Evolutionary conservation across 2,797 vertebrate species (phyloP), one percentile per base, ranked within the genome.

Genomic region (Falco novaeseelandiae): DNA sequence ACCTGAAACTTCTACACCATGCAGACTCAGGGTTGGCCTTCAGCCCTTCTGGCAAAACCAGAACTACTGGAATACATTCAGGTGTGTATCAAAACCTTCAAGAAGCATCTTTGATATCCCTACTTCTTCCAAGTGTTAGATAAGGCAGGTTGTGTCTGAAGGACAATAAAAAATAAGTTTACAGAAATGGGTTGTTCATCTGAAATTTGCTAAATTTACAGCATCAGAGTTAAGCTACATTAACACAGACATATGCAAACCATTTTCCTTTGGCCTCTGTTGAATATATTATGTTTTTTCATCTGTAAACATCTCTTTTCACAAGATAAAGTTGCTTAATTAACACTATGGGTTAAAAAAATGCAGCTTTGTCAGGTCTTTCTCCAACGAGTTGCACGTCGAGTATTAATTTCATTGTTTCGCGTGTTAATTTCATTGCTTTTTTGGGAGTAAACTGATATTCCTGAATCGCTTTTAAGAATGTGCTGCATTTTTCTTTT

Each of bases 271-370:
- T 78, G 95, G 85, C 94, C 87, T 98, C 91, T 42, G 40, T 92
- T 49, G 29, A 97, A 97, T 98, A 97, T 97, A 98, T 97, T 97
- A 96, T 23, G 84, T 91, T 95, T 97, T 97, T 90, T 90, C 90
- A 97, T 96, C 95, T 98, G 97, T 98, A 98, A 98, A 98, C 97
- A 95, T 97, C 83, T 97, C 81, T 96, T 94, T 94, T 92, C 93
- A 96, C 79, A 97, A 93, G 93, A 92, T 96, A 97, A 97, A 94
- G 94, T 97, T 92, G 94, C 85, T 96, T 86, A 54, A 34, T 93
- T 97, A 97, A 97, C 93, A 96, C 91, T 96, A 95, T 66, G 92
- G 55, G 16, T 94, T 61, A 88, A 87, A 95, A 58, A 74, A 90
- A 86, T 66, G 89, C 90, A 95, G 95, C 87, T 96, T 94, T 93